These are phyloP conservation scores for Chymomyza fuscimana DNA, from an alignment of 2,888 invertebrate species.

Conservation along the genomic window DNA sequence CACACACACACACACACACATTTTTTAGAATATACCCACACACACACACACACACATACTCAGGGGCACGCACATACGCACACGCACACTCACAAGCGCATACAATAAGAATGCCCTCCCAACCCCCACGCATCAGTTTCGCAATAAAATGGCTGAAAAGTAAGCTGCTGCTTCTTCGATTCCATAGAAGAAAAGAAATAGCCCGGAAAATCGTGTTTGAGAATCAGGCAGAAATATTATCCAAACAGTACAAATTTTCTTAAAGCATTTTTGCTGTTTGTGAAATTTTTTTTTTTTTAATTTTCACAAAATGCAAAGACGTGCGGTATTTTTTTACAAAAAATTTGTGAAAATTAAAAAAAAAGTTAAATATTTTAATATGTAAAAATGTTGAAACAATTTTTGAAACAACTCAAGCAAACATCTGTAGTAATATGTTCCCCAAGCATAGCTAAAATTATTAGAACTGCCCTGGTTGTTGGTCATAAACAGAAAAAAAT, in stretches of 20 bases:
- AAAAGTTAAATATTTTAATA: conserved; percentile 55
- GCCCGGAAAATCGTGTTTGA: conserved; percentile 46
- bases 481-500: not conserved
- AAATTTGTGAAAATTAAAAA: conserved; percentile 54
- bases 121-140: conserved; percentile 52
- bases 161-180: conserved; percentile 75
- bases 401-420: conserved; percentile 27
- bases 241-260: conserved; percentile 22
- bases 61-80: not conserved
- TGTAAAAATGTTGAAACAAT: conserved; percentile 56
- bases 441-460: not conserved
- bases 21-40: not conserved
- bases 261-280: conserved; percentile 58
- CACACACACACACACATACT: conserved; percentile 18
- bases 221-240: conserved; percentile 20
- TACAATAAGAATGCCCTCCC: not conserved
- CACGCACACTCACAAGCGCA: not conserved
- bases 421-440: not conserved
- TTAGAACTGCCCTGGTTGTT: not conserved
- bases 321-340: conserved; percentile 52
- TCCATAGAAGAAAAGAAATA: conserved; percentile 76
- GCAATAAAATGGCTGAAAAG: conserved; percentile 72
- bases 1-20: conserved; percentile 32
- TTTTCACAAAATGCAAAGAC: conserved; percentile 61
- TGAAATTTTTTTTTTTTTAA: conserved; percentile 52